Evolutionary conservation across 2,797 vertebrate species (phyloP).

Genomic region (Leptoclinus maculatus): DNA sequence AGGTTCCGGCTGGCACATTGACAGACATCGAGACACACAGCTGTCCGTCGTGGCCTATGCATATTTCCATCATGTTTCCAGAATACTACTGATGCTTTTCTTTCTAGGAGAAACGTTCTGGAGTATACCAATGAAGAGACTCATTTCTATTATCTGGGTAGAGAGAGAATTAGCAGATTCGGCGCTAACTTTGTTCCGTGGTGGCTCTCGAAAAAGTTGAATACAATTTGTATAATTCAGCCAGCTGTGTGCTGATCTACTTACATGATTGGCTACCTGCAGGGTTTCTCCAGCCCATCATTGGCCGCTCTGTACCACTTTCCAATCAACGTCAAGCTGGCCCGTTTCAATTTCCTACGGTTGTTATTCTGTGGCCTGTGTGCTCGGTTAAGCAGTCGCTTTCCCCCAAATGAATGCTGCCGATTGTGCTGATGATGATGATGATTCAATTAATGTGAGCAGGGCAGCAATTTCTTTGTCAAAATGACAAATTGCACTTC

Average conservation of each 20-base stretch:
- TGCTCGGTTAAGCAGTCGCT: constrained; percentile 49
- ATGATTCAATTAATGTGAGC: constrained; percentile 60
- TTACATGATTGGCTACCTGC: constrained; percentile 51
- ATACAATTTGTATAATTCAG: constrained; percentile 31
- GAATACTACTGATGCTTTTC: neutral
- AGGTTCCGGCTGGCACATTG: constrained; percentile 8
- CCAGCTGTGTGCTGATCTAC: constrained; percentile 56
- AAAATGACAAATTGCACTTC: constrained; percentile 56
- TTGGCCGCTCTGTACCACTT: constrained; percentile 24
- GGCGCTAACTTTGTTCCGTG: neutral
- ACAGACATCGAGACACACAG: constrained; percentile 9
- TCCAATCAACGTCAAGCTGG: constrained; percentile 53
- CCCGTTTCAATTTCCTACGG: constrained; percentile 33
- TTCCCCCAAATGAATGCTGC: constrained; percentile 47
- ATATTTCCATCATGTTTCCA: neutral
- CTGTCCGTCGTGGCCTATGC: neutral
- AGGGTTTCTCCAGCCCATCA: constrained; percentile 29
- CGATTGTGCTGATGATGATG: constrained; percentile 38
- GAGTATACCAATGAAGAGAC: neutral
- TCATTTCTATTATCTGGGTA: neutral
- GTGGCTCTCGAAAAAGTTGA: constrained; percentile 26
- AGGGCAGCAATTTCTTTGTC: constrained; percentile 58
- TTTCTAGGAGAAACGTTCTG: neutral
- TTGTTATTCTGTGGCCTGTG: constrained; percentile 31
- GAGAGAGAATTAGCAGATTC: constrained; percentile 5